phyloP scores from a whole-genome alignment of 1,140 invertebrate species.

The Caenorhabditis briggsae region DNA sequence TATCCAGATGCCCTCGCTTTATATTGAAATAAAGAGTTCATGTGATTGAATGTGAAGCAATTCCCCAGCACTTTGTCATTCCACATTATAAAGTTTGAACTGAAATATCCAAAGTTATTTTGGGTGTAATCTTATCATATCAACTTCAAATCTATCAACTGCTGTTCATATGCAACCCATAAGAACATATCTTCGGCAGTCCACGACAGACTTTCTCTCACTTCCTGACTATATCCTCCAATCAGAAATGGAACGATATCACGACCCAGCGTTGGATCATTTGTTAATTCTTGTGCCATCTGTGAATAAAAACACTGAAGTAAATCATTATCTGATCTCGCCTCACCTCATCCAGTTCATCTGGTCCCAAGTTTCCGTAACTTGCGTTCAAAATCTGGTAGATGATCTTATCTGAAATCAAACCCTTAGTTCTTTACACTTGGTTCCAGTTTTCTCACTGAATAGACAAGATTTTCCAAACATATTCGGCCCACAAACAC shows the following conservation, averaged over 20 bases:
- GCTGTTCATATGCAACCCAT: slow-evolving; percentile 62
- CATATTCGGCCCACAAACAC: slow-evolving; percentile 41
- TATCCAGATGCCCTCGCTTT: slow-evolving; percentile 37
- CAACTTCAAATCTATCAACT: slow-evolving; percentile 57
- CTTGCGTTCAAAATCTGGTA: slow-evolving; percentile 43
- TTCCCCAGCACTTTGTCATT: slow-evolving; percentile 60
- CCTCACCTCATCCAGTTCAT: slow-evolving; percentile 30
- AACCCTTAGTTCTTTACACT: too few species aligned
- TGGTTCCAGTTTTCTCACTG: background rate
- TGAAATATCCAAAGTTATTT: background rate
- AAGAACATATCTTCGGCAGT: slow-evolving; percentile 59
- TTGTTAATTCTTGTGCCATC: slow-evolving; percentile 66
- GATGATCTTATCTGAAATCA: slow-evolving; percentile 15
- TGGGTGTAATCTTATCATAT: background rate
- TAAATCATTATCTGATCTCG: too few species aligned
- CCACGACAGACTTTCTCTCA: slow-evolving; percentile 85
- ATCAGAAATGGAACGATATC: slow-evolving; percentile 64
- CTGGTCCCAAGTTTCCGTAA: slow-evolving; percentile 24
- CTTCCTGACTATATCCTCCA: slow-evolving; percentile 83
- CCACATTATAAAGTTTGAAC: slow-evolving; percentile 51
- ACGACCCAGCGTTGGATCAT: slow-evolving; percentile 56
- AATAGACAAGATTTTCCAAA: slow-evolving; percentile 41
- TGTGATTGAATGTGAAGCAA: slow-evolving; percentile 65
- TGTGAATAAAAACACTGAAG: too few species aligned
- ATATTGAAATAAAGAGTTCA: slow-evolving; percentile 37